Conservation (phyloP, 2,797 vertebrate genomes). For the Morus bassanus region DNA sequence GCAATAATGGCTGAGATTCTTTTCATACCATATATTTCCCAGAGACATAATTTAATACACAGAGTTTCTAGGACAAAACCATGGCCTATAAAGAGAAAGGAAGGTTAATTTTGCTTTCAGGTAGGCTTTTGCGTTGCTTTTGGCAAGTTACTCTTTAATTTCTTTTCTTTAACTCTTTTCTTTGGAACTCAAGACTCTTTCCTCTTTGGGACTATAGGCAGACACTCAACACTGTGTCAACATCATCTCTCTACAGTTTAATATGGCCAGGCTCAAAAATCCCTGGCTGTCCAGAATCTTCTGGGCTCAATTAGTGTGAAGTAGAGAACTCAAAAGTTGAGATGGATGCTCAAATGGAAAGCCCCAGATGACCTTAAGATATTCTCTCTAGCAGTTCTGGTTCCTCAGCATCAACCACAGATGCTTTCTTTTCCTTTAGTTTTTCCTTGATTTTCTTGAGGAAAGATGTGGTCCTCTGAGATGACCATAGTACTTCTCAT, state of each 20-base stretch:
- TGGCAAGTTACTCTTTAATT: not conserved
- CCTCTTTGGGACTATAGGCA: not conserved
- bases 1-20: not conserved
- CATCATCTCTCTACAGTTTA: not conserved
- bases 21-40: not conserved
- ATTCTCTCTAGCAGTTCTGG: not conserved
- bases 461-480: not conserved
- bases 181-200: not conserved
- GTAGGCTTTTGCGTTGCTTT: not conserved
- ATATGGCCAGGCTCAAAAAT: not conserved
- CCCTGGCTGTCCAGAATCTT: not conserved
- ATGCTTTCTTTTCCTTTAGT: not conserved
- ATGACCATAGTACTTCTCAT: not conserved
- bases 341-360: not conserved
- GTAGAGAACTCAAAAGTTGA: not conserved
- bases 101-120: slow-evolving; percentile 2
- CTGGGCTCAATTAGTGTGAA: not conserved
- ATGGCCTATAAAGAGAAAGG: not conserved
- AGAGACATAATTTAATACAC: not conserved
- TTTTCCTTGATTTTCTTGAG: not conserved
- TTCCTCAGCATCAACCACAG: not conserved
- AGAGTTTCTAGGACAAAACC: not conserved
- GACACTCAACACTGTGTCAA: not conserved
- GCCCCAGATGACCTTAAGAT: not conserved
- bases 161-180: not conserved